These are phyloP conservation scores for Sebastolobus alascanus DNA, from an alignment of 2,797 vertebrate species.

Conservation along the genomic window DNA sequence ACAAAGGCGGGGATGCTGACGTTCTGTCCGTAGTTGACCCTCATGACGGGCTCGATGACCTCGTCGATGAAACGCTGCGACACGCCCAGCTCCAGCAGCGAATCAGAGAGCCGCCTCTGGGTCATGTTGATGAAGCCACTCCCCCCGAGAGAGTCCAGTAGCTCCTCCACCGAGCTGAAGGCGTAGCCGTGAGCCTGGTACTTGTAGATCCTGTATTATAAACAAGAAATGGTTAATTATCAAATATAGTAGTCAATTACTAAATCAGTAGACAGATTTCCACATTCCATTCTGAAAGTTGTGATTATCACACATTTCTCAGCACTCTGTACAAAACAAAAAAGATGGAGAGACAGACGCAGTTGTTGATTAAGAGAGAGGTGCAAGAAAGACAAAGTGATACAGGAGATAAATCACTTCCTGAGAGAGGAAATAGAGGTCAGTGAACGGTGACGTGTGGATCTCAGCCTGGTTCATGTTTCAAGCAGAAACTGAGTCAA, in stretches of 20 bases:
- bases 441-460: background rate
- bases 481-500: slow-evolving; percentile 27
- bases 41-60: slow-evolving; percentile 93
- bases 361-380: slow-evolving; percentile 15
- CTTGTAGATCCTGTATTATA: slow-evolving; percentile 92
- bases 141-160: slow-evolving; percentile 93
- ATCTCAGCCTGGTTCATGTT: slow-evolving; percentile 21
- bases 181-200: slow-evolving; percentile 97
- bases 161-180: slow-evolving; percentile 95
- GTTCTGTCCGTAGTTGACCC: slow-evolving; percentile 96
- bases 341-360: background rate
- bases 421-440: slow-evolving; percentile 41
- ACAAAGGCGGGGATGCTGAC: slow-evolving; percentile 96
- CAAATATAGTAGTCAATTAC: background rate
- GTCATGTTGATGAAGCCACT: slow-evolving; percentile 97
- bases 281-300: background rate
- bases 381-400: slow-evolving; percentile 7
- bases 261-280: background rate
- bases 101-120: slow-evolving; percentile 91
- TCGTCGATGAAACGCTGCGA: slow-evolving; percentile 97
- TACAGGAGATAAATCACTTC: slow-evolving; percentile 37
- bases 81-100: slow-evolving; percentile 94
- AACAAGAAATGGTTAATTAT: slow-evolving; percentile 5
- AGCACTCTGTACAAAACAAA: background rate
- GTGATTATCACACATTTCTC: background rate